Percentiles rank a stretch among this genome's conserved stretches.
phyloP scores from a whole-genome alignment of 1,140 invertebrate species.

The Copidosoma floridanum region DNA sequence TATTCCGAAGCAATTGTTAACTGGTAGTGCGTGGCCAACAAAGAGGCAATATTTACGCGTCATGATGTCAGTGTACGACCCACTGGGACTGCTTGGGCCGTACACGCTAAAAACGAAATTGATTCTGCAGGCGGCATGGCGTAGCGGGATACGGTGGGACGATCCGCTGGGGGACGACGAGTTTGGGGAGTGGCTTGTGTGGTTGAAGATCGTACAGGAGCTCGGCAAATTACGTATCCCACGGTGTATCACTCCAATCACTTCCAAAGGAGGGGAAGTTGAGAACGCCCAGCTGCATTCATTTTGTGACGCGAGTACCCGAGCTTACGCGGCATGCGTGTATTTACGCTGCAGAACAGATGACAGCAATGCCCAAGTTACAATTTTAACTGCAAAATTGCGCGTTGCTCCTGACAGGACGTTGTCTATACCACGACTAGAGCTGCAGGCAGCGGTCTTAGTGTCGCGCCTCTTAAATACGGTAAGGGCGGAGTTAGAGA shows the following conservation, averaged over 20 bases:
- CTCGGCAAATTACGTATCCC: neutral
- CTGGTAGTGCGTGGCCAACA: conserved; percentile 7
- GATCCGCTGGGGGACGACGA: conserved; percentile 18
- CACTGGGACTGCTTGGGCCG: conserved; percentile 40
- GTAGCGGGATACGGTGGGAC: conserved; percentile 41
- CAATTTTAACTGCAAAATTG: neutral
- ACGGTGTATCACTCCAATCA: neutral
- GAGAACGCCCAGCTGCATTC: conserved; percentile 33
- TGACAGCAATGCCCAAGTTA: neutral
- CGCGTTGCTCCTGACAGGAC: conserved; percentile 1
- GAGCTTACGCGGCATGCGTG: neutral
- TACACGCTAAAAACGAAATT: conserved; percentile 36
- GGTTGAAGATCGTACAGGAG: neutral
- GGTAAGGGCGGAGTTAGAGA: neutral
- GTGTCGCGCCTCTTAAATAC: neutral
- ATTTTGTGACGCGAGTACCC: conserved; percentile 36
- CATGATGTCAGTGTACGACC: conserved; percentile 41
- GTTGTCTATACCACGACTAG: neutral
- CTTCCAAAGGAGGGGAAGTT: neutral
- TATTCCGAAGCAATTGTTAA: neutral
- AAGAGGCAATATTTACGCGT: conserved; percentile 27
- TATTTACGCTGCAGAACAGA: neutral
- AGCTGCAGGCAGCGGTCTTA: conserved; percentile 7
- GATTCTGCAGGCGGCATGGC: conserved; percentile 46
- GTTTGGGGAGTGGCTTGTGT: neutral